A percentile compares a stretch with the other conserved stretches of the same genome.
Conservation (phyloP, 2,113 vertebrate species). For the Pangasianodon hypophthalmus region DNA sequence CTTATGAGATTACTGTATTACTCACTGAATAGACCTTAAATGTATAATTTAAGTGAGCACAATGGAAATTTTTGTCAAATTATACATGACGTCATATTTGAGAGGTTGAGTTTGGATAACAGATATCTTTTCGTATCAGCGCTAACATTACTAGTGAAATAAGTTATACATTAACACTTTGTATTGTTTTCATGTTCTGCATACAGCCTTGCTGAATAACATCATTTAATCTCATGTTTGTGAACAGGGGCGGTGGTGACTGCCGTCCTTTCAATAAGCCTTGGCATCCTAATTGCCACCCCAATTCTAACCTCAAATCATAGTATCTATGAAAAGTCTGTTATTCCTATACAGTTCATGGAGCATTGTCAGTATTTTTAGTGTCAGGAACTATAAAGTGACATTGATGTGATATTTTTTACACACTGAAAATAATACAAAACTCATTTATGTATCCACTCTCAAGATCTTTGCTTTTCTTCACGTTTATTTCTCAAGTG, state of each 20-base stretch:
- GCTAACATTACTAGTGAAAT: background rate
- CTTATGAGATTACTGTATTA: background rate
- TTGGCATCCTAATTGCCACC: no score
- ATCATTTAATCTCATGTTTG: background rate
- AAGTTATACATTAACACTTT: background rate
- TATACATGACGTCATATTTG: background rate
- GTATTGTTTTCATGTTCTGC: background rate
- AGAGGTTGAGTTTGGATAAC: background rate
- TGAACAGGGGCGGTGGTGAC: background rate
- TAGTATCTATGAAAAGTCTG: background rate
- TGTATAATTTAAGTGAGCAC: background rate
- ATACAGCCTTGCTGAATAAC: background rate
- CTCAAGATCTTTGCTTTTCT: background rate
- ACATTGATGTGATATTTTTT: background rate
- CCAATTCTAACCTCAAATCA: no score
- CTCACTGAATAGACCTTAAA: background rate
- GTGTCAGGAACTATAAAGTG: no score
- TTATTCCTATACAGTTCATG: background rate
- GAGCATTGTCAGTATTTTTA: background rate
- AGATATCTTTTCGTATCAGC: background rate
- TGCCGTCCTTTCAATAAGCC: background rate
- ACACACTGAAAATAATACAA: no score
- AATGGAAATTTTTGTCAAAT: background rate
- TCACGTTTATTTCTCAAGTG: background rate
- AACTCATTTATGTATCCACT: background rate